These are phyloP conservation scores for Syrphus vitripennis DNA, from an alignment of 2,888 invertebrate species.

Conservation along the genomic window DNA sequence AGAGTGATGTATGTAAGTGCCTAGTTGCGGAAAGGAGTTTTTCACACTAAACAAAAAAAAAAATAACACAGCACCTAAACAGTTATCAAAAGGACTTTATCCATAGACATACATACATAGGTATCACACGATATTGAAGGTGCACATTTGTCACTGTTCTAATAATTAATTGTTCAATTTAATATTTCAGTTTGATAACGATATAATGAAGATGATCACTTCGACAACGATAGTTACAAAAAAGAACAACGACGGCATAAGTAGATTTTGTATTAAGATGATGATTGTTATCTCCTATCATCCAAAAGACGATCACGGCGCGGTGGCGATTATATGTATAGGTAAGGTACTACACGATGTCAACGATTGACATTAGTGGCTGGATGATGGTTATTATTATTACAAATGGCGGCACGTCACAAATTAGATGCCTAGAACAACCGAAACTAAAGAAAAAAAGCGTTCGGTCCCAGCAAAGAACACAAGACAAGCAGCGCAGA, in stretches of 20 bases:
- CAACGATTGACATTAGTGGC: conserved; percentile 47
- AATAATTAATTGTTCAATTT: conserved; percentile 67
- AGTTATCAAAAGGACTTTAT: conserved; percentile 18
- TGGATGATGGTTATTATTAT: conserved; percentile 21
- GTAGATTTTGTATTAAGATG: background rate
- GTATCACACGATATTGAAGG: background rate
- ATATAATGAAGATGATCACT: conserved; percentile 65
- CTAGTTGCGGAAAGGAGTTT: background rate
- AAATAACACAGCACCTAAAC: background rate
- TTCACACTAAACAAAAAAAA: background rate
- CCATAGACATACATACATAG: no score
- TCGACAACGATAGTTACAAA: background rate
- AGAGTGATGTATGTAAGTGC: background rate
- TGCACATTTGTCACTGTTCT: conserved; percentile 11
- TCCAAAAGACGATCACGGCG: conserved; percentile 35
- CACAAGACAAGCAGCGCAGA: conserved; percentile 54
- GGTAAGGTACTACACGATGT: background rate
- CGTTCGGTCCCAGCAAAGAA: background rate
- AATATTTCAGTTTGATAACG: conserved; percentile 74
- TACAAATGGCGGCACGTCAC: conserved; percentile 56
- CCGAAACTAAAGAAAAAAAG: conserved; percentile 22
- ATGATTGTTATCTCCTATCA: conserved; percentile 13
- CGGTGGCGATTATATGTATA: background rate
- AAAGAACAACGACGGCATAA: conserved; percentile 71
- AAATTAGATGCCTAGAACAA: conserved; percentile 23